Conservation (phyloP, 2,888 invertebrate genomes). For the Spicauda simplicius region DNA sequence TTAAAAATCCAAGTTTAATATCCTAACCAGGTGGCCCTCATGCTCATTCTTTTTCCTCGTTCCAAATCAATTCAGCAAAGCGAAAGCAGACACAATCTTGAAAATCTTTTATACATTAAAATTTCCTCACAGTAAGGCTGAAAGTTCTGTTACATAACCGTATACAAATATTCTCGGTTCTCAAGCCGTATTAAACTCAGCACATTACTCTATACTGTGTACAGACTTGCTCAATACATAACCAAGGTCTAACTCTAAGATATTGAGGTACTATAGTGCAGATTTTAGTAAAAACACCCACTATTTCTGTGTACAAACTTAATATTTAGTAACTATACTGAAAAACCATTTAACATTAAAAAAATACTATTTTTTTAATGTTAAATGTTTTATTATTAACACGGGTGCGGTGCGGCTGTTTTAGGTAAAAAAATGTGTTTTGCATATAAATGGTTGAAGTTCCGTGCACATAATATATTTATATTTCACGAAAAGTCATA, state of each 20-base stretch:
- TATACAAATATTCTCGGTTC: conserved; percentile 16
- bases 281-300: neutral
- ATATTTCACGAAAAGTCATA: too few species aligned
- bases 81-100: conserved; percentile 8
- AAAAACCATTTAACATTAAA: too few species aligned
- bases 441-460: too few species aligned
- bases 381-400: too few species aligned
- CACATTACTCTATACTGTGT: conserved; percentile 15
- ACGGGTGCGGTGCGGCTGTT: too few species aligned
- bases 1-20: neutral
- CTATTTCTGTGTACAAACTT: too few species aligned
- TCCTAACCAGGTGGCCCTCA: neutral
- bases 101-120: conserved; percentile 15
- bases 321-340: too few species aligned
- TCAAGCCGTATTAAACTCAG: conserved; percentile 21
- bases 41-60: conserved; percentile 3
- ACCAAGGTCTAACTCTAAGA: too few species aligned
- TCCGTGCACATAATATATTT: too few species aligned
- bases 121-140: conserved; percentile 14
- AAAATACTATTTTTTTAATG: too few species aligned
- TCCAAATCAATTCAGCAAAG: conserved; percentile 13
- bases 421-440: too few species aligned
- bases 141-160: conserved; percentile 15
- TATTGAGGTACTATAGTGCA: neutral
- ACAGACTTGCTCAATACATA: neutral